Percentiles rank a stretch among this genome's conserved stretches.
phyloP scores from a whole-genome alignment of 2,888 invertebrate species.

The Plebejus melissa region DNA sequence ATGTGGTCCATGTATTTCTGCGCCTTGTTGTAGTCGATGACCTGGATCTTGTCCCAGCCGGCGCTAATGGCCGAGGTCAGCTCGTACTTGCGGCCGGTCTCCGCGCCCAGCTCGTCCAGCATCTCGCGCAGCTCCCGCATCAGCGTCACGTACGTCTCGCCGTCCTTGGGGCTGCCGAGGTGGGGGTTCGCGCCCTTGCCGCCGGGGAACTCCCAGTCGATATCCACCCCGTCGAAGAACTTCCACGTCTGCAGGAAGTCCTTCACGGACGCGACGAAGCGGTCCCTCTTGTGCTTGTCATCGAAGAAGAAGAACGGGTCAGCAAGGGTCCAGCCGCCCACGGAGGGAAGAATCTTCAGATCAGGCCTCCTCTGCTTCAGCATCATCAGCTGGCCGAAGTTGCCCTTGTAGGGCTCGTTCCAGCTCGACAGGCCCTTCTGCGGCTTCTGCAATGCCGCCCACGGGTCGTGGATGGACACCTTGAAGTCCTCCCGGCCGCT shows the following conservation, averaged over 20 bases:
- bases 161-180: slow-evolving; percentile 66
- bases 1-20: slow-evolving; percentile 75
- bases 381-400: slow-evolving; percentile 72
- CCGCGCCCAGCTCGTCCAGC: slow-evolving; percentile 62
- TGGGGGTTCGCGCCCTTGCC: slow-evolving; percentile 72
- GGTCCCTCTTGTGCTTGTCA: slow-evolving; percentile 60
- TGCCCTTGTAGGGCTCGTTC: slow-evolving; percentile 75
- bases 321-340: slow-evolving; percentile 72
- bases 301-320: slow-evolving; percentile 73
- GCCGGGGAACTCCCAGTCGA: slow-evolving; percentile 76
- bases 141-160: slow-evolving; percentile 59
- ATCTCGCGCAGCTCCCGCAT: slow-evolving; percentile 70
- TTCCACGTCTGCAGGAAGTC: slow-evolving; percentile 73
- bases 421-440: slow-evolving; percentile 69
- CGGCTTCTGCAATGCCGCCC: slow-evolving; percentile 73
- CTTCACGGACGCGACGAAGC: slow-evolving; percentile 68
- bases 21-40: slow-evolving; percentile 66
- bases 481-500: slow-evolving; percentile 72
- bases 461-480: slow-evolving; percentile 71
- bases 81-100: slow-evolving; percentile 69
- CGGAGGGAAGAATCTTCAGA: slow-evolving; percentile 66
- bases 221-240: slow-evolving; percentile 73
- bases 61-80: slow-evolving; percentile 73
- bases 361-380: slow-evolving; percentile 70
- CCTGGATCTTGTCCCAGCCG: slow-evolving; percentile 75